Evolutionary conservation across 2,888 invertebrate species (phyloP), one percentile per base, ranked within the genome.

Genomic region (Dryococelus australis): DNA sequence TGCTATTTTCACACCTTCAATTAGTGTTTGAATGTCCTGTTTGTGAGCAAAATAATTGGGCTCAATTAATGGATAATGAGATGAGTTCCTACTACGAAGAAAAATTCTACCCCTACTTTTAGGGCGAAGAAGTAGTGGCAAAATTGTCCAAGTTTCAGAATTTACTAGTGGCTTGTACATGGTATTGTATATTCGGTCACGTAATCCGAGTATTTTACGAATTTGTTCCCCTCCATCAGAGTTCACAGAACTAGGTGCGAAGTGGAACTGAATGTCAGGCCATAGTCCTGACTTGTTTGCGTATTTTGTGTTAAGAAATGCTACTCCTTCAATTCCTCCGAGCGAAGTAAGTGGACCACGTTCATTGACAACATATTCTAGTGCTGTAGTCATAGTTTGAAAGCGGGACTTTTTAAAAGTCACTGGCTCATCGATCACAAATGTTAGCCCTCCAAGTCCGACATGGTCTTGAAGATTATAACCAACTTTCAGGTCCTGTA

Each of bases 31-130:
- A 24, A 98, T 94, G 90, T 99, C 99, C 91, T 96, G 95, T 89
- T 95, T 95, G 90, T 97, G 96, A 0, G 97, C 95, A 91, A 99
- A 96, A 92, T 99, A 99, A 92, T 99, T 98, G 0, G 99, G 98
- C 91, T 97, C 96, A 87, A 99, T 96, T 24, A 96, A 95, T 0
- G 98, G 99, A 89, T 97, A 95, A 0, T 96, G 95, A 89, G 95
- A 94, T 0, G 98, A 98, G 92, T 98, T 96, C 78, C 94, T 94
- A 85, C 96, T 97, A 89, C 95, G 95, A 27, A 99, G 92, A 86
- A 96, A 95, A n/a, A 99, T 93, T 95, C 96, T 96, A 0, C 99
- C 99, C 0, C 95, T 95, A 91, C 98, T 98, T 91, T 95, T 96
- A 0, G 99, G 98, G 10, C 99, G 94, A 90, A 99, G 92, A 0